Evolutionary conservation across 2,113 vertebrate genomes (phyloP), one percentile per base, ranked within the genome.

Genomic region (Stomatorhinus ivindoensis): DNA sequence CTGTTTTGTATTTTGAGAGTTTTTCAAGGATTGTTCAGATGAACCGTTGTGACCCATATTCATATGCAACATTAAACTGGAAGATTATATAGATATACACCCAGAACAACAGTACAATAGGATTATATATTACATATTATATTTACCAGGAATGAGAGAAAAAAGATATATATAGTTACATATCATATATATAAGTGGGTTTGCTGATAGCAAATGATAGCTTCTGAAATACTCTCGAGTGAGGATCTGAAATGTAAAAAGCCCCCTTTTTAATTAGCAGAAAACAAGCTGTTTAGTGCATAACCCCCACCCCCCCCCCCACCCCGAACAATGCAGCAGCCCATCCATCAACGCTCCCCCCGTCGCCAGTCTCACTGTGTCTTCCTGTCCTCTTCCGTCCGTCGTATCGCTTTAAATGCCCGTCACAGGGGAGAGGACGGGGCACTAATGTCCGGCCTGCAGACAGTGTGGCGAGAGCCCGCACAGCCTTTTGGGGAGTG

Each of bases 391-490:
- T 13, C 35, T 42, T 42, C 35, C 5, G 17, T n/a, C 35, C 31
- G 1, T 8, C 1, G 35, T 80, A 42, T 80, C 31, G 89, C 86
- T 27, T 10, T 27, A n/a, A 2, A 8, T n/a, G 21, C 21, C 7
- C 24, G 8, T 61, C 58, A n/a, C 24, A 2, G 24, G 2, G 47
- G 48, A 88, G 91, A 7, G 39, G 82, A 47, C 8, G 0, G 24
- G 61, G 5, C 24, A 90, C 88, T 31, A 17, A 91, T 53, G 92
- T 80, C 89, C 83, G 90, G 91, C 91, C 94, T 92, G 93, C 92
- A 91, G 90, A 87, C 2, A 27, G 48, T 89, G 94, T 95, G 90
- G 89, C 93, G 92, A 92, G 93, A 94, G 90, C 91, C 91, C 91
- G 61, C 91, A 86, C 27, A 90, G 92, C 92, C 15, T 89, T 35